phyloP scores from a whole-genome alignment of 2,888 invertebrate genomes.

The Phrixothrix hirtus region DNA sequence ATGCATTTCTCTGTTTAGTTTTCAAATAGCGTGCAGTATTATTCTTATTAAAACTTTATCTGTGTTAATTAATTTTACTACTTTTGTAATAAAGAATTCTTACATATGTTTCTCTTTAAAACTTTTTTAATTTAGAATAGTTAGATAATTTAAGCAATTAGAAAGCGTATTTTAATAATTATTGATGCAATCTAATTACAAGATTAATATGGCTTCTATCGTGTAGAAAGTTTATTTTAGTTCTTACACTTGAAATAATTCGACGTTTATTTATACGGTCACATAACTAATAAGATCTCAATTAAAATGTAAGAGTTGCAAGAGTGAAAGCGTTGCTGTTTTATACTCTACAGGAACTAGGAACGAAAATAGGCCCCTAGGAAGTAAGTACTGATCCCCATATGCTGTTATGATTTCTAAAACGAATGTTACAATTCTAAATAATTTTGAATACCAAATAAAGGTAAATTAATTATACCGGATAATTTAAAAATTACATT shows the following conservation, averaged over 20 bases:
- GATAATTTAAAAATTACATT: too few relatives aligned
- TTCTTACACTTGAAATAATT: too few relatives aligned
- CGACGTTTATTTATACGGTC: too few relatives aligned
- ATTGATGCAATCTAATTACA: not conserved
- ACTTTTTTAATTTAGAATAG: constrained; percentile 4
- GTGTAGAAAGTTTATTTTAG: not conserved
- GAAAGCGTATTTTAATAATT: constrained; percentile 1
- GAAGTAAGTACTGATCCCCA: too few relatives aligned
- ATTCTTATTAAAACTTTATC: constrained; percentile 46
- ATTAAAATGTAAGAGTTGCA: not conserved
- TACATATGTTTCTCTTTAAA: constrained; percentile 25
- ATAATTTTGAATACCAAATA: too few relatives aligned
- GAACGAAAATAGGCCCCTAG: too few relatives aligned
- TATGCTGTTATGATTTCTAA: too few relatives aligned
- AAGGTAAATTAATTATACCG: too few relatives aligned
- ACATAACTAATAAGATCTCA: not conserved
- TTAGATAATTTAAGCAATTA: not conserved
- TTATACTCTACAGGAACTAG: not conserved
- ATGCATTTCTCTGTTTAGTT: constrained; percentile 9
- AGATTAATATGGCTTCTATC: not conserved
- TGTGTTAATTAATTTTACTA: constrained; percentile 53
- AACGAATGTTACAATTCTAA: too few relatives aligned
- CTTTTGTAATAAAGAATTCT: constrained; percentile 46
- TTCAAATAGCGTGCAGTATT: constrained; percentile 48
- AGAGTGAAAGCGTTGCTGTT: not conserved